phyloP scores from a whole-genome alignment of 2,113 vertebrate genomes.

The Lagopus leucura region DNA sequence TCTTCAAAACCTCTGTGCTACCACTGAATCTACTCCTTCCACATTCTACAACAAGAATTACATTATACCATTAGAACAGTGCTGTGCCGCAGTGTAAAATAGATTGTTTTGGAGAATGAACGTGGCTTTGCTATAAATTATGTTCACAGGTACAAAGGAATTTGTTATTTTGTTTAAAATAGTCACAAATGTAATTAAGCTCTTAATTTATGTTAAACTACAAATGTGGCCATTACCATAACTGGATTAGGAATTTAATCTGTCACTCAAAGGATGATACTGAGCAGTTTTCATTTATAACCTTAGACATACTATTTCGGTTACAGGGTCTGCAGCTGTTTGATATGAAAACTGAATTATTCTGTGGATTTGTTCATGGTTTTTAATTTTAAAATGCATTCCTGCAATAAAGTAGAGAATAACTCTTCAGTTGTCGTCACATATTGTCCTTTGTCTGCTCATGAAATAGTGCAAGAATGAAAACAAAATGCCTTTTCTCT shows the following conservation, averaged over 20 bases:
- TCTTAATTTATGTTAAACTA: conserved; percentile 98
- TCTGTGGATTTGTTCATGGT: conserved; percentile 84
- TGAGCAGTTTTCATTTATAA: conserved; percentile 97
- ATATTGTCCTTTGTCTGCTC: conserved; percentile 61
- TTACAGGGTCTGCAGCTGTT: conserved; percentile 90
- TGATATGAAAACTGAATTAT: conserved; percentile 92
- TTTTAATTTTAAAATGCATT: conserved; percentile 87
- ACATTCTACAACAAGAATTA: conserved; percentile 86
- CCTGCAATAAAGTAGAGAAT: conserved; percentile 75
- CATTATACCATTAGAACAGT: conserved; percentile 93
- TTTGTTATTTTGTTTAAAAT: conserved; percentile 98
- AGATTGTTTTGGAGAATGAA: conserved; percentile 97
- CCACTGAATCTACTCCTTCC: conserved; percentile 89
- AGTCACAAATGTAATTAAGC: conserved; percentile 98
- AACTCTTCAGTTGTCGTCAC: conserved; percentile 70
- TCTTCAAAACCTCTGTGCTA: conserved; percentile 93
- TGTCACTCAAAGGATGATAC: conserved; percentile 94
- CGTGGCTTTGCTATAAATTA: conserved; percentile 99
- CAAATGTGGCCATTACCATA: conserved; percentile 97
- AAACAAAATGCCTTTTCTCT: conserved; percentile 62
- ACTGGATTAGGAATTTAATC: conserved; percentile 96
- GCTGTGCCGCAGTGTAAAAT: conserved; percentile 90
- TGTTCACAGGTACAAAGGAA: conserved; percentile 94
- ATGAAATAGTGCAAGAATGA: conserved; percentile 68
- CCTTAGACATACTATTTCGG: conserved; percentile 92